phyloP scores from a whole-genome alignment of 2,113 vertebrate genomes.

The Rallus limicola region DNA sequence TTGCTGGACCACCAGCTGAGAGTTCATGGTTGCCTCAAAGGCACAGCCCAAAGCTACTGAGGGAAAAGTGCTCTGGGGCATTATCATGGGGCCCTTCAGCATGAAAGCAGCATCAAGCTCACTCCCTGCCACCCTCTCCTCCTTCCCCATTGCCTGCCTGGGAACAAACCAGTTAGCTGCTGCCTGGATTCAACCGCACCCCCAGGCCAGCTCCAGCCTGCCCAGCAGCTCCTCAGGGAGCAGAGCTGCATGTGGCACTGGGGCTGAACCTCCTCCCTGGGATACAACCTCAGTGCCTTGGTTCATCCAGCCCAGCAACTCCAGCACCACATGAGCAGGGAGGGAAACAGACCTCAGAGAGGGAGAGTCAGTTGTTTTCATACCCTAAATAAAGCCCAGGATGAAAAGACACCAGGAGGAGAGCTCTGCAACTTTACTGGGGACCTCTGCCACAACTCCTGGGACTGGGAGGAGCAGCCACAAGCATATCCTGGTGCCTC shows the following conservation, averaged over 20 bases:
- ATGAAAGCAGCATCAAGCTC: not conserved
- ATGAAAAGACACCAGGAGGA: not conserved
- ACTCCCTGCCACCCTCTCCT: not conserved
- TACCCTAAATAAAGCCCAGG: not conserved
- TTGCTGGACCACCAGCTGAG: not conserved
- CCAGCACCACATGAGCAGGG: accelerated
- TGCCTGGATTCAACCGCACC: not conserved
- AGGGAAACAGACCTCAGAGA: not conserved
- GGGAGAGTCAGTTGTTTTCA: not conserved
- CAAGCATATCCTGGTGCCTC: not conserved
- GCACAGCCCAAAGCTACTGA: not conserved
- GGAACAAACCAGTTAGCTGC: not conserved
- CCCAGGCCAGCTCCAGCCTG: not conserved
- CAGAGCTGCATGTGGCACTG: not conserved
- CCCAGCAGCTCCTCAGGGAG: not conserved
- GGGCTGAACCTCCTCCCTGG: not conserved
- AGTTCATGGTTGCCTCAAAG: not conserved
- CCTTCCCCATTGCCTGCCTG: not conserved
- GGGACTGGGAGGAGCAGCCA: not conserved
- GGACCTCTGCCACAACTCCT: not conserved
- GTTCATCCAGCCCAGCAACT: not conserved
- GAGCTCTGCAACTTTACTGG: not conserved
- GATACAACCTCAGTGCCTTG: not conserved
- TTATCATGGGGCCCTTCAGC: not conserved
- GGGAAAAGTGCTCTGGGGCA: not conserved